These are phyloP conservation scores for Paratilapia polleni DNA, from an alignment of 2,113 vertebrate genomes.

Conservation along the genomic window DNA sequence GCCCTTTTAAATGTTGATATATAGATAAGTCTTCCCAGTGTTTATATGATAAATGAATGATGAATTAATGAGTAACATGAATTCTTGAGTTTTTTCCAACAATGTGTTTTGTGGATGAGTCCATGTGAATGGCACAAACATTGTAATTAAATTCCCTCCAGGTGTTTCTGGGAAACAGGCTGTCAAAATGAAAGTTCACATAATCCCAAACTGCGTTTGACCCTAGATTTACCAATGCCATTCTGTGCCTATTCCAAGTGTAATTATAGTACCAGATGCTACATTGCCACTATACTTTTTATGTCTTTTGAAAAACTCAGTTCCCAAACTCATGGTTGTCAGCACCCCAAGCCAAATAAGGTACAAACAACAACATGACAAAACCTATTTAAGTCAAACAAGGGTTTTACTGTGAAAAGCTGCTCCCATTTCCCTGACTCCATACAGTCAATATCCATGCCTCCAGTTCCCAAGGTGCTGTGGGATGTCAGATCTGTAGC, in stretches of 20 bases:
- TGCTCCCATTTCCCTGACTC: conserved; percentile 49
- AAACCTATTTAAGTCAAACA: conserved; percentile 67
- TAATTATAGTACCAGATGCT: conserved; percentile 8
- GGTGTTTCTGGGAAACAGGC: neutral
- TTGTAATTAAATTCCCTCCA: neutral
- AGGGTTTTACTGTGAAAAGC: conserved; percentile 24
- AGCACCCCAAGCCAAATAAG: conserved; percentile 41
- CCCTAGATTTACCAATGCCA: neutral
- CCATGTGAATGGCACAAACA: neutral
- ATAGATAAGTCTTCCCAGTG: neutral
- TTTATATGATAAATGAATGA: neutral
- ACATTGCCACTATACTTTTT: conserved; percentile 8
- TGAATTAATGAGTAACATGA: neutral
- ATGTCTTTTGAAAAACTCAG: conserved; percentile 29
- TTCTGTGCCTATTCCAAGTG: neutral
- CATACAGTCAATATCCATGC: conserved; percentile 51
- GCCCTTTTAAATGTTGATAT: neutral
- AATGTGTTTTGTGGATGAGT: neutral
- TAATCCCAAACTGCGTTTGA: neutral
- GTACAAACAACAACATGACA: conserved; percentile 59
- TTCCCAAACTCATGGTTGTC: conserved; percentile 37
- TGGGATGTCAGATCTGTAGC: conserved; percentile 70
- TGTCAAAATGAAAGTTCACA: neutral
- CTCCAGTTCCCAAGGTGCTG: conserved; percentile 62
- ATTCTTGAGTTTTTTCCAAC: neutral